phyloP scores from a whole-genome alignment of 92 coral and sea anemone species.

The Desmophyllum pertusum region DNA sequence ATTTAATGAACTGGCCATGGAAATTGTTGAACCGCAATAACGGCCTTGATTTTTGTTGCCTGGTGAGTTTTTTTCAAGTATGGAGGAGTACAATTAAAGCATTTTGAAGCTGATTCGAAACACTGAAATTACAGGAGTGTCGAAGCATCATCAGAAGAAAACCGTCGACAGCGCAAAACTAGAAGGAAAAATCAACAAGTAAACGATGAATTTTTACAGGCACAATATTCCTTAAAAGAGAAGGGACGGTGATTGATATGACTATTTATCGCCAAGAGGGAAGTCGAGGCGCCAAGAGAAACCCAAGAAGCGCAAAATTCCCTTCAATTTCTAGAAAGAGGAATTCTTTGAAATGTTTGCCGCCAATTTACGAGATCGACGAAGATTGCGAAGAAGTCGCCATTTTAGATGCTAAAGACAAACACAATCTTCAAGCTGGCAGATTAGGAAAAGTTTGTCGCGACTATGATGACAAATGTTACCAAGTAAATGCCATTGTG shows the following conservation, averaged over 20 bases:
- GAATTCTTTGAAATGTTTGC: conserved; percentile 26
- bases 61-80: neutral
- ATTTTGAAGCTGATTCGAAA: conserved; percentile 4
- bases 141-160: neutral
- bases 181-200: neutral
- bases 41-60: neutral
- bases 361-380: conserved; percentile 50
- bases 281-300: conserved; percentile 12
- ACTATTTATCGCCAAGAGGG: conserved; percentile 40
- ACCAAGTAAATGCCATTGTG: neutral
- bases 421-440: neutral
- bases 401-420: conserved; percentile 11
- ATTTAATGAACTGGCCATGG: conserved; percentile 33
- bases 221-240: neutral
- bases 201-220: neutral
- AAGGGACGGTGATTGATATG: conserved; percentile 1
- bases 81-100: neutral
- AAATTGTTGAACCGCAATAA: conserved; percentile 18
- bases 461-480: neutral
- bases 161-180: neutral
- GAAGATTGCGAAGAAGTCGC: conserved; percentile 28
- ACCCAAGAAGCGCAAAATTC: conserved; percentile 28
- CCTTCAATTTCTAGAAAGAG: conserved; percentile 38
- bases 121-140: conserved; percentile 8
- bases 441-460: neutral